These are phyloP conservation scores for Euproctis similis DNA, from an alignment of 2,888 invertebrate genomes.

Conservation along the genomic window DNA sequence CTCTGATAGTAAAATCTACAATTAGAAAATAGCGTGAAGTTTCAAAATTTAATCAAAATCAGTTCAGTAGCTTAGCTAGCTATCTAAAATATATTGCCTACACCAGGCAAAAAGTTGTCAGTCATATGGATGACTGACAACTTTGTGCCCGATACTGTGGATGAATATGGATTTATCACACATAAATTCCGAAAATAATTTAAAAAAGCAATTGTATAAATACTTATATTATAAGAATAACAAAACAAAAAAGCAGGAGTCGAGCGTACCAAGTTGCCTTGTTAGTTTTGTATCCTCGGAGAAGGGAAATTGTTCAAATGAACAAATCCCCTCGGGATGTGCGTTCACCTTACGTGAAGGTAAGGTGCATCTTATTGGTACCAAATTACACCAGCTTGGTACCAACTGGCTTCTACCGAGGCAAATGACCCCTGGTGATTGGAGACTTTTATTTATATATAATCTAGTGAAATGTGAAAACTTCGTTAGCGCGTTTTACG, in stretches of 20 bases:
- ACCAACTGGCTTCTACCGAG: slow-evolving; percentile 20
- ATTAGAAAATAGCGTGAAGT: too few relatives aligned
- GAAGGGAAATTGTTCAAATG: not conserved
- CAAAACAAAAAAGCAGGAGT: not conserved
- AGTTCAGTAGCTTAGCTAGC: too few relatives aligned
- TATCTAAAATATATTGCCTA: too few relatives aligned
- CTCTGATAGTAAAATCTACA: too few relatives aligned
- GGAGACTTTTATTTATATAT: not conserved
- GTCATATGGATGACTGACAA: too few relatives aligned
- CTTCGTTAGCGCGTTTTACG: slow-evolving; percentile 7
- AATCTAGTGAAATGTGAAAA: slow-evolving; percentile 1
- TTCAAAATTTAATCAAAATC: too few relatives aligned
- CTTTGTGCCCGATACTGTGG: too few relatives aligned
- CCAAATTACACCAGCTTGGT: slow-evolving; percentile 22
- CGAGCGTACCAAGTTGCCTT: not conserved
- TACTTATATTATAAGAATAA: too few relatives aligned
- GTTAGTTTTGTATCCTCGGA: not conserved
- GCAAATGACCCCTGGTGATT: slow-evolving; percentile 15
- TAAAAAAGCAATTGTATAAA: too few relatives aligned
- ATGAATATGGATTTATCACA: too few relatives aligned
- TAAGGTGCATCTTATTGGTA: slow-evolving; percentile 11
- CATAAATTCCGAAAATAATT: too few relatives aligned
- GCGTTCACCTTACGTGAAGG: slow-evolving; percentile 1
- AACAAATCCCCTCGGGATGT: not conserved
- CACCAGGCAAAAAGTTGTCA: too few relatives aligned